phyloP scores from a whole-genome alignment of 2,888 invertebrate species.

The Loripinus fragilis region DNA sequence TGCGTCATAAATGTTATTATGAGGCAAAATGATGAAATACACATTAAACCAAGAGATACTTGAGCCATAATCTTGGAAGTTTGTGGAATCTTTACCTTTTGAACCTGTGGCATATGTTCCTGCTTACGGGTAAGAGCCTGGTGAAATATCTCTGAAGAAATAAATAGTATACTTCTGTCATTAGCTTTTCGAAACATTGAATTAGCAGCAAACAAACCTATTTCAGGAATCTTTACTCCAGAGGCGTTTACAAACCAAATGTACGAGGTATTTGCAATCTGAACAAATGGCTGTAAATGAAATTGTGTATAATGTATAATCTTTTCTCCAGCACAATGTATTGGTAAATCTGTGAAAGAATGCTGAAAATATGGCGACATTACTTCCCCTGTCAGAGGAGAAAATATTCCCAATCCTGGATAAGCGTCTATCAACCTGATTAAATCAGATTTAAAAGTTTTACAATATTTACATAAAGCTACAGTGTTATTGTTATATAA shows the following conservation, averaged over 20 bases:
- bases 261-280: conserved; percentile 8
- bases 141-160: background rate
- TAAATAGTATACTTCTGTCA: background rate
- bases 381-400: background rate
- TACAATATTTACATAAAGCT: background rate
- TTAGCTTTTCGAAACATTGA: conserved; percentile 9
- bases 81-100: background rate
- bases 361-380: background rate
- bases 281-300: conserved; percentile 4
- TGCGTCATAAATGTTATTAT: conserved; percentile 57
- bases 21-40: conserved; percentile 52
- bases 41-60: conserved; percentile 36
- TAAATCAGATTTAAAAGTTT: background rate
- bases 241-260: conserved; percentile 13
- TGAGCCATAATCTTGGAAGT: background rate
- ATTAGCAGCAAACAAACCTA: background rate
- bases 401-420: background rate
- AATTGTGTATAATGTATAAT: background rate
- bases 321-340: background rate
- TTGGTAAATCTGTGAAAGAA: background rate
- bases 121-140: background rate
- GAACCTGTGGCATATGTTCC: background rate
- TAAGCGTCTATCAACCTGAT: background rate
- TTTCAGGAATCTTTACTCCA: conserved; percentile 19
- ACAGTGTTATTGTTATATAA: background rate